Evolutionary conservation across 1,140 invertebrate species (phyloP), one percentile per base, ranked within the genome.

Genomic region (Anastatus disparis): DNA sequence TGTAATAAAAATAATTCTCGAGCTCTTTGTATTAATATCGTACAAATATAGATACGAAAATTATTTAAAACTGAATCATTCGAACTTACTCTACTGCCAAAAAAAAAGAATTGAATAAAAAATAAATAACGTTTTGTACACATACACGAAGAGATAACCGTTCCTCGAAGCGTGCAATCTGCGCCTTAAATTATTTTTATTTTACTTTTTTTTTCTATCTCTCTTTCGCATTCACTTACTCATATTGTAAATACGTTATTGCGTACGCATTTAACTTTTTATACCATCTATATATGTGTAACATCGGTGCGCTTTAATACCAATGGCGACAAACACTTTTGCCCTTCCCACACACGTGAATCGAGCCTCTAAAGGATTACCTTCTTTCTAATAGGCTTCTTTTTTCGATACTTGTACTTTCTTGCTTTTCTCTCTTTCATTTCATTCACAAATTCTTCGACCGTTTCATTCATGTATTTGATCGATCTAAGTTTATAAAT

Each of bases 121-220:
- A 52, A 52, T 15, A 52, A 12, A 3, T 15, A 3, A 46, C 4
- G 27, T 26, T 17, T 2, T 38, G 15, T 29, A 35, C 17, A 27
- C 7, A 10, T 22, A 12, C 0, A 31, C 20, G 17, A 3, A 10
- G 2, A 58, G 65, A 68, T 68, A 68, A 68, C 27, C 40, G 44
- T 68, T 68, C 53, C 55, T 20, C 65, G 65, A 59, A 68, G 7
- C 24, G n/a, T n/a, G 27, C 44, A 68, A 68, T 68, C 65, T 67
- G 27, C 17, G 38, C 13, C 17, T 65, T 31, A 13, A 65, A 65
- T 65, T 17, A 67, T 56, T 58, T 66, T 44, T 56, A 55, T 17
- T 27, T 55, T 10, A 15, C 63, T 65, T 50, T 7, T 42, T 26
- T 4, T n/a, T n/a, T n/a, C n/a, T n/a, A n/a, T n/a, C n/a, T n/a